Conservation (phyloP, 2,113 vertebrate genomes). For the Sterna hirundo region DNA sequence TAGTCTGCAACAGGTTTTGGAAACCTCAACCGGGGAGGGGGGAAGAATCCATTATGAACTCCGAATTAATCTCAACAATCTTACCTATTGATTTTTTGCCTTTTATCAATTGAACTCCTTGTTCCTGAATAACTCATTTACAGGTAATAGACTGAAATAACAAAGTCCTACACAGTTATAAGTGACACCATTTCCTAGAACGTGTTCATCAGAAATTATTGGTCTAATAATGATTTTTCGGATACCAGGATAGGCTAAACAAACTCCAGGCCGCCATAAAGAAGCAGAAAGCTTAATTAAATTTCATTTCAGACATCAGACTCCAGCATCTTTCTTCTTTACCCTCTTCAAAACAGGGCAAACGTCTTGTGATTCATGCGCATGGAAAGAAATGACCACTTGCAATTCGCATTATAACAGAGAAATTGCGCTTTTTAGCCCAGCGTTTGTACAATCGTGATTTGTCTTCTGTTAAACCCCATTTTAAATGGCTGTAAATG, state of each 20-base stretch:
- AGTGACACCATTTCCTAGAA: slow-evolving; percentile 13
- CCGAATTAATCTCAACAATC: slow-evolving; percentile 37
- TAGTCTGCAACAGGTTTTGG: neutral
- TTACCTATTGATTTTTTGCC: slow-evolving; percentile 40
- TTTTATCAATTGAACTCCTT: slow-evolving; percentile 51
- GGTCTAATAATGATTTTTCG: slow-evolving; percentile 6
- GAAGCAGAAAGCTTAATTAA: neutral
- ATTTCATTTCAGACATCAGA: neutral
- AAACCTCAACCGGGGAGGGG: neutral
- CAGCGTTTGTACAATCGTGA: accelerated
- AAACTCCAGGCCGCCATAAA: neutral
- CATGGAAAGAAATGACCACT: accelerated
- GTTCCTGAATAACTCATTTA: slow-evolving; percentile 50
- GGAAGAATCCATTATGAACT: slow-evolving; percentile 7
- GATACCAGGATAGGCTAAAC: neutral
- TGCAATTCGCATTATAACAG: neutral
- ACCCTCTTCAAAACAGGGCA: neutral
- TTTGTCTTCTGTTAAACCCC: neutral
- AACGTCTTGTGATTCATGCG: neutral
- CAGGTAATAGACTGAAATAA: slow-evolving; percentile 47
- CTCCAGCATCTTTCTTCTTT: neutral
- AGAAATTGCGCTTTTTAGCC: neutral
- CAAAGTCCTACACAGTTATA: neutral
- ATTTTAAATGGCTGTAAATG: neutral
- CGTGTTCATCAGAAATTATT: slow-evolving; percentile 13